phyloP scores from a whole-genome alignment of 2,797 vertebrate species.

The Synaphobranchus kaupii region DNA sequence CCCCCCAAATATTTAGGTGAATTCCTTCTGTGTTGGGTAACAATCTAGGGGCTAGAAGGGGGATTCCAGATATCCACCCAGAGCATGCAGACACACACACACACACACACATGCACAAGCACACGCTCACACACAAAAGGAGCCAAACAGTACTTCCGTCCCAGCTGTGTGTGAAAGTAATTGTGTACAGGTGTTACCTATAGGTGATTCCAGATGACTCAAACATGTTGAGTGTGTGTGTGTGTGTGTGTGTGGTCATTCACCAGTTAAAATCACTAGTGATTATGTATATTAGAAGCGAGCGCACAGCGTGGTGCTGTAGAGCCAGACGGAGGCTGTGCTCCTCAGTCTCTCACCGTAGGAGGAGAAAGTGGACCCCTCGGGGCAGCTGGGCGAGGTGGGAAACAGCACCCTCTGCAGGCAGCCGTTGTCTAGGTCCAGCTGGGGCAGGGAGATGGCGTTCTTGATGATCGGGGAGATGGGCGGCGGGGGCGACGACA shows the following conservation, averaged over 20 bases:
- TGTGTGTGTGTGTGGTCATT: not conserved
- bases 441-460: conserved; percentile 88
- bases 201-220: conserved; percentile 57
- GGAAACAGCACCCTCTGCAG: conserved; percentile 77
- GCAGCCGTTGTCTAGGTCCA: conserved; percentile 75
- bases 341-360: conserved; percentile 76
- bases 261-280: not conserved
- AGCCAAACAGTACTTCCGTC: conserved; percentile 48
- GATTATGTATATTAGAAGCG: not conserved
- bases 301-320: not conserved
- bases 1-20: conserved; percentile 10
- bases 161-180: conserved; percentile 20
- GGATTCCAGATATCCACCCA: conserved; percentile 26
- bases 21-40: conserved; percentile 37
- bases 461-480: conserved; percentile 96
- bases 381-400: conserved; percentile 70
- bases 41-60: conserved; percentile 33
- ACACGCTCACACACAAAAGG: conserved; percentile 39
- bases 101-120: not conserved
- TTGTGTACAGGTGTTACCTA: conserved; percentile 61
- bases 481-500: conserved; percentile 77
- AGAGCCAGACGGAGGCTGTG: not conserved
- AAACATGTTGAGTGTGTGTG: conserved; percentile 40
- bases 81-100: conserved; percentile 22
- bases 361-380: conserved; percentile 69